These are phyloP conservation scores for Onychostoma macrolepis DNA, from an alignment of 2,113 vertebrate genomes.

Conservation along the genomic window DNA sequence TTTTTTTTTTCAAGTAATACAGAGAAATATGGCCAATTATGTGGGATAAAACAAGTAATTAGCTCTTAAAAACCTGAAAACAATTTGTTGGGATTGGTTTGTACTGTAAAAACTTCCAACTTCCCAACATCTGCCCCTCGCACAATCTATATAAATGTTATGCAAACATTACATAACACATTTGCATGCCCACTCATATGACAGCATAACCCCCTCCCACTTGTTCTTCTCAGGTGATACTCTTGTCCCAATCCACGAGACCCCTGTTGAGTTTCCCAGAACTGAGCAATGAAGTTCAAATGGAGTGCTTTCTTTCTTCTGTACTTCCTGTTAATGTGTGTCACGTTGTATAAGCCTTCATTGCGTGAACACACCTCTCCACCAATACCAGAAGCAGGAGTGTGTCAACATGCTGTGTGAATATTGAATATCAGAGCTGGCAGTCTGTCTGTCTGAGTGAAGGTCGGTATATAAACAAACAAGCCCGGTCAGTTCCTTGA, in stretches of 20 bases:
- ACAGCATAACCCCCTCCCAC: background rate
- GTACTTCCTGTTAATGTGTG: slow-evolving; percentile 23
- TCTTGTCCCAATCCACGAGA: background rate
- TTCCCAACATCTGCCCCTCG: background rate
- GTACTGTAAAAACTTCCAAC: background rate
- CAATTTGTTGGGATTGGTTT: background rate
- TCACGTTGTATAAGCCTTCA: slow-evolving; percentile 65
- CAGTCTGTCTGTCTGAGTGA: background rate
- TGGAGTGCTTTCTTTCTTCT: background rate
- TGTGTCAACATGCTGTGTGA: slow-evolving; percentile 3
- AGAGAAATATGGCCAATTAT: background rate
- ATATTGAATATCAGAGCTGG: slow-evolving; percentile 28
- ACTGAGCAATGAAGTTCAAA: background rate
- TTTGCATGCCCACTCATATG: background rate
- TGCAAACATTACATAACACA: slow-evolving; percentile 18
- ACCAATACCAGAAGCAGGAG: slow-evolving; percentile 10
- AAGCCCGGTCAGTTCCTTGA: background rate
- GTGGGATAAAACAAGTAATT: background rate
- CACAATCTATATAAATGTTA: background rate
- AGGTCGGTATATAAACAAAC: background rate
- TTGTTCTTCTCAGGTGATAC: background rate
- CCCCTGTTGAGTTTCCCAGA: slow-evolving; percentile 8
- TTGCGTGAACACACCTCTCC: slow-evolving; percentile 39
- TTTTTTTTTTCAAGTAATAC: no score
- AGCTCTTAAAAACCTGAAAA: background rate